Base-by-base conservation (phyloP, 2,888 invertebrate species). In the Acrobeloides nanus region DNA sequence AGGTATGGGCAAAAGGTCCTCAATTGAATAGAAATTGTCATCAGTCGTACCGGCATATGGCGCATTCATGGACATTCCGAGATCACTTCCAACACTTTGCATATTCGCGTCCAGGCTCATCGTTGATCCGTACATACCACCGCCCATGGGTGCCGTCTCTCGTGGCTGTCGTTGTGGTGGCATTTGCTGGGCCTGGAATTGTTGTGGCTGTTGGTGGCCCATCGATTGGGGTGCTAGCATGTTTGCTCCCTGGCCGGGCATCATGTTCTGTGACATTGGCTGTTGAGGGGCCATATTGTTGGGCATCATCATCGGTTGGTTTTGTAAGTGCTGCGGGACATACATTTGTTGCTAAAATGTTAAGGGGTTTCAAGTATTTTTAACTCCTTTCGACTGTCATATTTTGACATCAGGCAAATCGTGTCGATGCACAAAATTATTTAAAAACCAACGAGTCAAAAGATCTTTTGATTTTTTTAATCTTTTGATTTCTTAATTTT, bases 1-100 rank as follows among this genome's bases (percentile, higher is more conserved):
- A 8, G 49, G 50, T 4, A 51, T 44, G 12, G 53, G 46, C 21
- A 55, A 33, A 23, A 47, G 31, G 21, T 55, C 53, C 23, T 55
- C 53, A 46, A 53, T 53, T 3, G 52, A 35, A 12, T 15, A 17
- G 18, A 24, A 31, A n/a, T n/a, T n/a, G n/a, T n/a, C n/a, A n/a
- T n/a, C n/a, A n/a, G n/a, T n/a, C n/a, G n/a, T n/a, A n/a, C n/a
- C n/a, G n/a, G n/a, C n/a, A n/a, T n/a, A n/a, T n/a, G n/a, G n/a
- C n/a, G n/a, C n/a, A n/a, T n/a, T n/a, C n/a, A n/a, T n/a, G n/a
- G n/a, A n/a, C n/a, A n/a, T n/a, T n/a, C n/a, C n/a, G n/a, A n/a
- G n/a, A n/a, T n/a, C n/a, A n/a, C n/a, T n/a, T n/a, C n/a, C n/a
- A n/a, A 6, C 38, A 17, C 6, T 12, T 17, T 38, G 38, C 1